Conservation (phyloP, 2,797 vertebrate species). For the Apogon talboti region DNA sequence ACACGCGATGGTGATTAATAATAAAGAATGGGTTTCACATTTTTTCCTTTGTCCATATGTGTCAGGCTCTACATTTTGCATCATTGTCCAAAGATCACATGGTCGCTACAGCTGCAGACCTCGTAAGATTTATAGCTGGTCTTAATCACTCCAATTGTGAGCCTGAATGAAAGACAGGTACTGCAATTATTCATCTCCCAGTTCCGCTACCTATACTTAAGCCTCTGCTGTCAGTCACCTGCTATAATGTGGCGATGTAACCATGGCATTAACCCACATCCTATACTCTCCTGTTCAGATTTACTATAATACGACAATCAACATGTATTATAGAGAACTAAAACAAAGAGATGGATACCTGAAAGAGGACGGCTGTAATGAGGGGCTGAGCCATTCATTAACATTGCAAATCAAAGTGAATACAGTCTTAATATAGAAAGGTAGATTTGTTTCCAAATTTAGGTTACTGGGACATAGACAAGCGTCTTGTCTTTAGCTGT, state of each 20-base stretch:
- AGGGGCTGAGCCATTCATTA: conserved; percentile 50
- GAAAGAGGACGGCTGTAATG: conserved; percentile 10
- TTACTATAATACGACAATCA: background rate
- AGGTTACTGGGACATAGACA: conserved; percentile 74
- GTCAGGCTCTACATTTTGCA: conserved; percentile 16
- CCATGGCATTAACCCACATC: background rate
- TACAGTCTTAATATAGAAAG: conserved; percentile 59
- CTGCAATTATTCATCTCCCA: conserved; percentile 29
- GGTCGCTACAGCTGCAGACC: conserved; percentile 10
- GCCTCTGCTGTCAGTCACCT: conserved; percentile 16
- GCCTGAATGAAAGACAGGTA: conserved; percentile 27
- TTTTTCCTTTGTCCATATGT: conserved; percentile 21
- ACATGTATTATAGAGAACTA: background rate
- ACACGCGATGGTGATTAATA: conserved; percentile 3
- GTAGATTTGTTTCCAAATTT: conserved; percentile 46
- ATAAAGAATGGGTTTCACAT: background rate
- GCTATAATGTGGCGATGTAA: background rate
- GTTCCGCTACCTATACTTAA: conserved; percentile 5
- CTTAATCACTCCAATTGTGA: conserved; percentile 31
- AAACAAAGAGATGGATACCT: conserved; percentile 21
- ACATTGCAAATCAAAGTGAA: conserved; percentile 43
- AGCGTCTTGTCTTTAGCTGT: conserved; percentile 54
- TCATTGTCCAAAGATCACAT: conserved; percentile 16
- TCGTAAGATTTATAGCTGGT: conserved; percentile 27
- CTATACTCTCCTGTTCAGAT: background rate